Base-by-base conservation (phyloP, 2,888 invertebrate species). In the Dione juno region DNA sequence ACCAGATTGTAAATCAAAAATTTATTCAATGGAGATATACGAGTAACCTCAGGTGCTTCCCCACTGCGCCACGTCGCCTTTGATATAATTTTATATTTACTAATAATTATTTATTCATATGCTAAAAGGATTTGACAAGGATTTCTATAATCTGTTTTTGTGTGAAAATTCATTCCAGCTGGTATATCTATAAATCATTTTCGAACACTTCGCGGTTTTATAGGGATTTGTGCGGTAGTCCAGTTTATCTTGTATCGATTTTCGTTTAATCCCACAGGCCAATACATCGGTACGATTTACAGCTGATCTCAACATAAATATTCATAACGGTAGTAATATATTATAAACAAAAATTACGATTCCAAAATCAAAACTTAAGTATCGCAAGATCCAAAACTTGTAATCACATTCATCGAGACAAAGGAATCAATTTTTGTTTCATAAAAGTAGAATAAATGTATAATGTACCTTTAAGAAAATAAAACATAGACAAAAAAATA, bases 91-190 rank as follows among this genome's bases (percentile, higher is more conserved):
- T 28, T 28, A 28, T 3, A 28, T 61, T 45, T 43, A 57, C 37
- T 9, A 37, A 28, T 28, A 35, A 28, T 61, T 61, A 43, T 61
- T 59, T 14, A 61, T 61, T 16, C 21, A 61, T 45, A 21, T n/a
- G 43, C 50, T 37, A n/a, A 84, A 13, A 81, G 83, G 82, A 74
- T 83, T 86, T 85, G 86, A 85, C 86, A 82, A 82, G 88, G 85
- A 86, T 87, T 86, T 83, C 84, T 86, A 89, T 91, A 90, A 90
- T 89, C 88, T 90, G 88, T 90, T 90, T 88, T 89, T 88, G 84
- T 83, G 80, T 84, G 81, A 84, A 87, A 83, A 86, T 84, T 84
- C 82, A 8, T 19, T 50, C 83, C 84, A 87, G 90, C 88, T 86
- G 87, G 81, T 81, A 78, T 80, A 80, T 84, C 86, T 86, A 88